Evolutionary conservation across 2,113 vertebrate genomes (phyloP).

Genomic region (Pipra filicauda): DNA sequence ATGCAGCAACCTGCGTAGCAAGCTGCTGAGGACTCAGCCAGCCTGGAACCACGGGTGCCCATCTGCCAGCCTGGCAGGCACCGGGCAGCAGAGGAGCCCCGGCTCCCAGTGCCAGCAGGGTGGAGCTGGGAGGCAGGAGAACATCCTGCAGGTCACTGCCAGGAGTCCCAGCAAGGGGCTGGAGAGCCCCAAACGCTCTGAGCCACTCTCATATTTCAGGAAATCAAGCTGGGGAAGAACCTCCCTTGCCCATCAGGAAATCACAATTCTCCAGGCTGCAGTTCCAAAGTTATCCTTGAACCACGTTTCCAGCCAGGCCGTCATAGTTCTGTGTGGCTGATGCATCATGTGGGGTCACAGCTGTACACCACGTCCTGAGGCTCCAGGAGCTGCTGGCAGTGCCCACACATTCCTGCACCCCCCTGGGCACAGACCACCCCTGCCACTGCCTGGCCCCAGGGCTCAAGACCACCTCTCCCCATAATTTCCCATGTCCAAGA

Average conservation of each 20-base stretch:
- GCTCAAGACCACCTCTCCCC: background rate
- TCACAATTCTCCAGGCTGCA: background rate
- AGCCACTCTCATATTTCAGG: background rate
- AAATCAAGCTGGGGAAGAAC: background rate
- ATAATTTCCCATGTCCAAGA: background rate
- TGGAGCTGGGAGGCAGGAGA: background rate
- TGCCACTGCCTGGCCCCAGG: too few relatives aligned
- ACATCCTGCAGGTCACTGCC: background rate
- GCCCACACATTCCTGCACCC: background rate
- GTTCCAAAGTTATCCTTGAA: background rate
- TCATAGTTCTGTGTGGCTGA: background rate
- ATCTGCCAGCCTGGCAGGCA: slow-evolving; percentile 37
- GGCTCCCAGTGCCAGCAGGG: background rate
- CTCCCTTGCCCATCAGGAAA: background rate
- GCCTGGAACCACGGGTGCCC: slow-evolving; percentile 25
- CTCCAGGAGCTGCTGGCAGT: background rate
- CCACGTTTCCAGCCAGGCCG: background rate
- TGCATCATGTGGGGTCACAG: background rate
- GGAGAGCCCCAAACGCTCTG: background rate
- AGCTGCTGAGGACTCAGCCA: slow-evolving; percentile 24
- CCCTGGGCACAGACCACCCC: too few relatives aligned
- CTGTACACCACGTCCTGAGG: background rate
- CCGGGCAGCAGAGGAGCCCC: background rate
- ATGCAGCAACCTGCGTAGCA: slow-evolving; percentile 8
- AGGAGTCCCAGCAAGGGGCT: background rate